Base-by-base conservation (phyloP, 2,888 invertebrate species). In the Heliconius ismenius region DNA sequence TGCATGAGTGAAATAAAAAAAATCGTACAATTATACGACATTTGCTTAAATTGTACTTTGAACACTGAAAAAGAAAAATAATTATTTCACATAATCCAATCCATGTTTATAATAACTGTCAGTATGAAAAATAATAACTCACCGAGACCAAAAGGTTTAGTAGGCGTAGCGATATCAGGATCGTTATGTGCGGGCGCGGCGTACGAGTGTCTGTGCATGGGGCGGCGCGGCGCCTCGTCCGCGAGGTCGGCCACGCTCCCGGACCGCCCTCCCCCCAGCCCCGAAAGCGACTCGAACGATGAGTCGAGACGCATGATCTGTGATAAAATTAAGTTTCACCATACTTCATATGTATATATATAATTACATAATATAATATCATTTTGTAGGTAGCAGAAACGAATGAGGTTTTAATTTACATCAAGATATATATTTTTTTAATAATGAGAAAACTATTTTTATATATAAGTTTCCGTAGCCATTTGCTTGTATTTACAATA, bases 71-170 rank as follows among this genome's bases (percentile, higher is more conserved):
- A 84, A 84, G 80, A 86, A 80, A 79, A 74, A 80, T 79, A 76
- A 79, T 80, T 64, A 76, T 76, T 43, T 63, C 43, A 21, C 73
- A 62, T 62, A 6, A 15, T 62, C 24, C 24, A 24, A 62, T 62
- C 10, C 10, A 62, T 15, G 0, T 26, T 0, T 26, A 11, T 54
- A 54, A 21, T 54, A 54, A 54, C 3, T n/a, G n/a, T 54, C 21
- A 54, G n/a, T 58, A 58, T 58, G 9, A 58, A 18, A 58, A n/a
- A 58, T 58, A 3, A n/a, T 58, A 49, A 92, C 96, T 95, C 95
- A 98, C 98, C 97, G 84, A 98, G 95, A 92, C 97, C 97, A 89
- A 97, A 97, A 6, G 97, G 96, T 92, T 97, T 97, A 73, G 96
- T 95, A 39, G 96, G 96, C 36, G 95, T 92, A 36, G 95, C 86